Base-by-base conservation (phyloP, 2,888 invertebrate species). In the Deilephila porcellus region DNA sequence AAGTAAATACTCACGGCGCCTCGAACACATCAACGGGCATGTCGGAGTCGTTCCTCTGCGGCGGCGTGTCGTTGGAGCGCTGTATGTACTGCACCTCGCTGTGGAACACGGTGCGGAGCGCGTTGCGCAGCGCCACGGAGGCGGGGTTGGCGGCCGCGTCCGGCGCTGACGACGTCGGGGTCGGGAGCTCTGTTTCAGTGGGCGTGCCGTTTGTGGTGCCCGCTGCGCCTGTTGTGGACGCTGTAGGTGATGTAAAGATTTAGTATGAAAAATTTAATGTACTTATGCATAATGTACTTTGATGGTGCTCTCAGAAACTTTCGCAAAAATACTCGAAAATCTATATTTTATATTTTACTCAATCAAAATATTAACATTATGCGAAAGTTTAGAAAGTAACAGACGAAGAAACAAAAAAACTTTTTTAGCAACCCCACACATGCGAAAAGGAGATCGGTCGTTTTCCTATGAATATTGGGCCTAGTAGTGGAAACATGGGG, bases 131-230 rank as follows among this genome's bases (percentile, higher is more conserved):
- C 25, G 93, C 92, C 0, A 93, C 85, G 0, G 93, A 91, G 0
- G 90, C 89, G 0, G 91, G 88, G 74, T 88, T 89, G 74, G 83
- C 85, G 53, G 76, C 82, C 25, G 86, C 79, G 25, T 91, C 93
- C 1, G 93, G 92, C 0, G 91, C 90, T 0, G 90, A 87, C 0
- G 93, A 91, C 25, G 94, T 94, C 0, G 94, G 94, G 1, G 95
- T 94, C 0, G 93, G 90, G 3, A 92, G 84, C 60, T 94, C 95
- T 0, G 93, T 90, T 73, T 94, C 94, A 0, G 91, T 88, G 0
- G 94, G 94, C 0, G 93, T 89, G 0, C 86, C 92, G 74, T 89
- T 89, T 0, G 81, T 87, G 0, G 92, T 88, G 20, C 83, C 86
- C 0, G 80, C 62, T 25, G 83, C 78, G 3, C 87, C 87, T 73